Percentiles rank a stretch among this genome's conserved stretches.
phyloP scores from a whole-genome alignment of 2,797 vertebrate genomes.

The Pitangus sulphuratus region DNA sequence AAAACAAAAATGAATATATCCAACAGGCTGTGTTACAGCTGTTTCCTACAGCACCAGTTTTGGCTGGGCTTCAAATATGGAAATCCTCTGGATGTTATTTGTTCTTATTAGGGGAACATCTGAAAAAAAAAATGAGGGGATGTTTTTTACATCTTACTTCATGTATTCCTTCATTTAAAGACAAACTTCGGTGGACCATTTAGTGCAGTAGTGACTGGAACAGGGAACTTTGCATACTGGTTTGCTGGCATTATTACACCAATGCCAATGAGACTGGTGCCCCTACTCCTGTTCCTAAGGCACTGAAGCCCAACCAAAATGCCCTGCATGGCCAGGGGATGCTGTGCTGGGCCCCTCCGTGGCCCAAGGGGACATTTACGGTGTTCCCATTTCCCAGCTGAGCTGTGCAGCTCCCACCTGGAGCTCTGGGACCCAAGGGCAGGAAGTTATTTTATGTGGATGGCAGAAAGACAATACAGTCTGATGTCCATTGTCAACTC shows the following conservation, averaged over 20 bases:
- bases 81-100: neutral
- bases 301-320: neutral
- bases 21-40: slow-evolving; percentile 4
- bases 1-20: slow-evolving; percentile 32
- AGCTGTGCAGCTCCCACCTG: neutral
- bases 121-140: neutral
- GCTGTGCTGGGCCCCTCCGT: neutral
- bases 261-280: neutral
- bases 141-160: neutral
- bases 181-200: neutral
- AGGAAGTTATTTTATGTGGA: neutral
- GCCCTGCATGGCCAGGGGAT: neutral
- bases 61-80: neutral
- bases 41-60: neutral
- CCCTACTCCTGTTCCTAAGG: neutral
- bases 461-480: neutral
- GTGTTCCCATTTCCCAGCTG: neutral
- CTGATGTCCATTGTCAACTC: neutral
- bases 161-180: neutral
- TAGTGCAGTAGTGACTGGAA: neutral
- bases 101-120: neutral
- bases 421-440: neutral
- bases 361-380: neutral
- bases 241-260: neutral
- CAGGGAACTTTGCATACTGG: accelerated